phyloP scores from a whole-genome alignment of 2,888 invertebrate genomes.

The Marronus borbonicus region DNA sequence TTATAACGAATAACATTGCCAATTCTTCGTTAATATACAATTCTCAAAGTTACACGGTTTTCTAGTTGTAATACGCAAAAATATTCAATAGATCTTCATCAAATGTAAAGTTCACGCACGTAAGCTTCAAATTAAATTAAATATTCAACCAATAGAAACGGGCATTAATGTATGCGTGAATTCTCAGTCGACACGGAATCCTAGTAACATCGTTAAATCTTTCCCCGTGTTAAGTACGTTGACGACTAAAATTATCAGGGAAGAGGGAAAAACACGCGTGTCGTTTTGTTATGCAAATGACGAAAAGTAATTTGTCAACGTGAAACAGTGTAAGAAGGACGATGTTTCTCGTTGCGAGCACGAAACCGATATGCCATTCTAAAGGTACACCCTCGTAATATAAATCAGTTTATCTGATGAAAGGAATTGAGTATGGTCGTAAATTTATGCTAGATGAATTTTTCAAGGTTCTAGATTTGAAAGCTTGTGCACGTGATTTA shows the following conservation, averaged over 20 bases:
- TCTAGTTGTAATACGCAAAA: too few relatives aligned
- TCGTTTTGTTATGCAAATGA: slow-evolving; percentile 13
- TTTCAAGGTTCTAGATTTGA: too few relatives aligned
- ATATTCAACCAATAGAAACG: neutral
- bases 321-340: neutral
- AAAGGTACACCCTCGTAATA: neutral
- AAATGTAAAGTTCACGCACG: too few relatives aligned
- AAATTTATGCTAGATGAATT: too few relatives aligned
- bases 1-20: too few relatives aligned
- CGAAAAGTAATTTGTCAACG: slow-evolving; percentile 13
- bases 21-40: too few relatives aligned
- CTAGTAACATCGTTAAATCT: neutral
- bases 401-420: slow-evolving; percentile 11
- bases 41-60: too few relatives aligned
- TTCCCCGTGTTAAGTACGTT: neutral
- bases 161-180: neutral
- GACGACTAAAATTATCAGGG: neutral
- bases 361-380: neutral
- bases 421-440: neutral
- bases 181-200: neutral
- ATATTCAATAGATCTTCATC: too few relatives aligned
- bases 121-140: too few relatives aligned
- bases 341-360: neutral
- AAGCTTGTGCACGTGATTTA: too few relatives aligned
- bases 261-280: neutral